Conservation (phyloP, 2,797 vertebrate genomes). For the Crocodylus rhombifer region DNA sequence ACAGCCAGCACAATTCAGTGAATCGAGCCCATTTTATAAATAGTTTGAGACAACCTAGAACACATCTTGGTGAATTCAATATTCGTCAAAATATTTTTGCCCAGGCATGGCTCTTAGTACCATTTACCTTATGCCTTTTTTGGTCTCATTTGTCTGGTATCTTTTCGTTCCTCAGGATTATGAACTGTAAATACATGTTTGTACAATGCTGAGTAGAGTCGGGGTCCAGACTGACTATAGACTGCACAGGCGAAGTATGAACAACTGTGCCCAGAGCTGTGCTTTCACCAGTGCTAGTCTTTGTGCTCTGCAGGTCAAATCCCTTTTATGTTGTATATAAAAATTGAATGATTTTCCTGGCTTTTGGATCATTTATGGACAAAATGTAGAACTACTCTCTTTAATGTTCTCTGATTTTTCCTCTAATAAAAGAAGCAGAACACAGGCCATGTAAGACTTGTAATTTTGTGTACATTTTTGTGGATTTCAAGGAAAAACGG, state of each 20-base stretch:
- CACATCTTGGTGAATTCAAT: too few species aligned
- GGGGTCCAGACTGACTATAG: neutral
- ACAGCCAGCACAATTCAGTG: too few species aligned
- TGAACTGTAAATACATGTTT: neutral
- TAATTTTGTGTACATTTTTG: fast-evolving
- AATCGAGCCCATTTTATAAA: too few species aligned
- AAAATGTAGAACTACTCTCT: neutral
- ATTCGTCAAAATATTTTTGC: too few species aligned
- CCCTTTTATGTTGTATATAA: fast-evolving
- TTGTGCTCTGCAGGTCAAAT: fast-evolving
- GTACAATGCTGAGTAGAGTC: neutral
- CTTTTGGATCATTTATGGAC: neutral
- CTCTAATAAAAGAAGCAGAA: neutral
- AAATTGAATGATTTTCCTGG: neutral
- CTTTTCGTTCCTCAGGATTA: too few species aligned
- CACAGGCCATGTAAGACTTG: fast-evolving
- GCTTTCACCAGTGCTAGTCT: neutral
- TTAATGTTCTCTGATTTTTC: neutral
- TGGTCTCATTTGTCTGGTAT: too few species aligned
- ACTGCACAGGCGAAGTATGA: neutral
- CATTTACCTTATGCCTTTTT: too few species aligned
- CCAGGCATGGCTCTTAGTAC: too few species aligned
- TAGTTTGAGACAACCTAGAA: too few species aligned
- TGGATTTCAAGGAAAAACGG: fast-evolving
- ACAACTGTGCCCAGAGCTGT: neutral